Percentiles rank a stretch among this genome's conserved stretches.
Conservation (phyloP, 2,113 vertebrate species). For the Oophaga pumilio region DNA sequence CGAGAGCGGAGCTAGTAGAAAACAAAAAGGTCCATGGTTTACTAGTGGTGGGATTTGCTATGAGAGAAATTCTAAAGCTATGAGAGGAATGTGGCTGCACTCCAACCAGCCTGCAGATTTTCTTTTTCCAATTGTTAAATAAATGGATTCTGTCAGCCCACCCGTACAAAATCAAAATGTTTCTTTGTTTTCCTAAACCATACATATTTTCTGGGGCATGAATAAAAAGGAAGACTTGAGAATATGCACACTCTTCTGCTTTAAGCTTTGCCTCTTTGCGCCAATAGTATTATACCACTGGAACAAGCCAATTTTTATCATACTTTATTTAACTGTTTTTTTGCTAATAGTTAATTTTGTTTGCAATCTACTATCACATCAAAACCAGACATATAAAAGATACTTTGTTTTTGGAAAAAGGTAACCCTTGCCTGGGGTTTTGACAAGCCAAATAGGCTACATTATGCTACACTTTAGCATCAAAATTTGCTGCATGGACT, state of each 20-base stretch:
- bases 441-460: too few species aligned
- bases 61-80: conserved; percentile 77
- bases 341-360: background rate
- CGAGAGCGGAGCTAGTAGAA: conserved; percentile 61
- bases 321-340: background rate
- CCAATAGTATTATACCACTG: background rate
- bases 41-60: conserved; percentile 70
- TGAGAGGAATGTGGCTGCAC: conserved; percentile 74
- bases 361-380: background rate
- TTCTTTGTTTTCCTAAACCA: conserved; percentile 72
- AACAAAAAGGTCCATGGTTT: conserved; percentile 73
- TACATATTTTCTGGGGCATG: conserved; percentile 55
- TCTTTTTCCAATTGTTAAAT: conserved; percentile 59
- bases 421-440: too few species aligned
- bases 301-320: background rate
- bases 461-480: too few species aligned
- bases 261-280: background rate
- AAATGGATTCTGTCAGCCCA: conserved; percentile 70
- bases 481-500: too few species aligned
- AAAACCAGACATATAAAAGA: background rate
- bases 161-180: conserved; percentile 62
- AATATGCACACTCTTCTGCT: background rate
- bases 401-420: too few species aligned
- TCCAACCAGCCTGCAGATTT: conserved; percentile 65
- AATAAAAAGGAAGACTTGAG: background rate